Percentiles rank a stretch among this genome's conserved stretches.
Evolutionary conservation across 1,140 invertebrate species (phyloP).

Genomic region (Drosophila willistoni): DNA sequence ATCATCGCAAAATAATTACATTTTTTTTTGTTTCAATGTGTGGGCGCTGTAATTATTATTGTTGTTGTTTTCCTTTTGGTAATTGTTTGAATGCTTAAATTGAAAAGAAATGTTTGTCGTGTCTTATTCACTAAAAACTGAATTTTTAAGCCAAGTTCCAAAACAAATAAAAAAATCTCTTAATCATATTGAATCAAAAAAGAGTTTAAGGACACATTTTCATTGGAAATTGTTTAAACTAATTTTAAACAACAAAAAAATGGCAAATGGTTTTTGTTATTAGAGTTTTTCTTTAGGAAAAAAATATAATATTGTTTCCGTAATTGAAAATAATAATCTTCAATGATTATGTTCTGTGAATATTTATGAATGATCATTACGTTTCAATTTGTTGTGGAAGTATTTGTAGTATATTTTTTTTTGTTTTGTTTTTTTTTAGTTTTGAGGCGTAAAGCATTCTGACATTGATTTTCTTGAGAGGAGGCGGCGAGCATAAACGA

Average conservation of each 20-base stretch:
- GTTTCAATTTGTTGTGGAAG: constrained; percentile 31
- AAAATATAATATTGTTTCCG: neutral
- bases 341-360: constrained; percentile 9
- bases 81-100: constrained; percentile 18
- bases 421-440: constrained; percentile 27
- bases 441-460: constrained; percentile 52
- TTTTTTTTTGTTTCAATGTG: constrained; percentile 48
- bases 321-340: neutral
- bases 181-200: neutral
- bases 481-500: constrained; percentile 47
- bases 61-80: constrained; percentile 12
- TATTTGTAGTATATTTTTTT: constrained; percentile 56
- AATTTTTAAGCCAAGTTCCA: neutral
- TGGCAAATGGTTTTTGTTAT: too few relatives aligned
- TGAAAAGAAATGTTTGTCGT: constrained; percentile 22
- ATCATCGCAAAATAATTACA: constrained; percentile 58
- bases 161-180: neutral
- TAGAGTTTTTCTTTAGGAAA: neutral
- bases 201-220: neutral
- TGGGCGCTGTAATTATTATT: constrained; percentile 51
- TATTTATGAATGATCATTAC: constrained; percentile 32
- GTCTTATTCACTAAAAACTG: constrained; percentile 1
- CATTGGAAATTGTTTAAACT: neutral
- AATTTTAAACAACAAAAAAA: too few relatives aligned
- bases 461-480: constrained; percentile 64